Evolutionary conservation across 2,113 vertebrate genomes (phyloP), one percentile per base, ranked within the genome.

Genomic region (Tor tambroides): DNA sequence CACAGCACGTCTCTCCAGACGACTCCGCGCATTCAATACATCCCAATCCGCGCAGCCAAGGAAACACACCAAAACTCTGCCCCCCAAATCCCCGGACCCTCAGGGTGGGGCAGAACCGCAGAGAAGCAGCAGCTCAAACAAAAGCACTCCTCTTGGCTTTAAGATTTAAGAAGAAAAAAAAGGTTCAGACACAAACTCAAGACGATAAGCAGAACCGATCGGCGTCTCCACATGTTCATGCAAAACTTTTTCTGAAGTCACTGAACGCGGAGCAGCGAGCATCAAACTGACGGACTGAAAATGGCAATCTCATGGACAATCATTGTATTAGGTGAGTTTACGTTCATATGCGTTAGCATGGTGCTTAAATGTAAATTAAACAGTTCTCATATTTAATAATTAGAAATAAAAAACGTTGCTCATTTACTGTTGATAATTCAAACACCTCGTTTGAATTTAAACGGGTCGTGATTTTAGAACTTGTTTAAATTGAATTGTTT

Each of bases 121-220:
- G 81, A 87, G 61, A 63, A 80, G 63, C 7, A 80, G 54, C 56
- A 78, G 46, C 79, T 41, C 87, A 78, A 80, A 95, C 94, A 95
- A 95, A 95, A 91, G 92, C 93, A 93, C 92, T 93, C 91, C 91
- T 93, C 91, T 91, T 92, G 71, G 91, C 92, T 92, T 92, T 92
- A 87, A 92, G 54, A 82, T 83, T 59, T 81, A 90, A 84, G 88
- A 67, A 88, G 85, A 63, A 54, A 65, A 28, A 77, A 21, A 91
- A 46, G 80, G 85, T 86, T 51, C 21, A 86, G 80, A 92, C 56
- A 89, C 77, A 89, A 87, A 94, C 85, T 88, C 41, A 85, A 91
- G 87, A 77, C 89, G 91, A 93, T 79, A 90, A 89, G 89, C 86
- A 87, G 89, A 91, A 91, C 89, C 78, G 87, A 83, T 77, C 80